Evolutionary conservation across 2,797 vertebrate genomes (phyloP).

Genomic region (Melanotaenia parkinsoni): DNA sequence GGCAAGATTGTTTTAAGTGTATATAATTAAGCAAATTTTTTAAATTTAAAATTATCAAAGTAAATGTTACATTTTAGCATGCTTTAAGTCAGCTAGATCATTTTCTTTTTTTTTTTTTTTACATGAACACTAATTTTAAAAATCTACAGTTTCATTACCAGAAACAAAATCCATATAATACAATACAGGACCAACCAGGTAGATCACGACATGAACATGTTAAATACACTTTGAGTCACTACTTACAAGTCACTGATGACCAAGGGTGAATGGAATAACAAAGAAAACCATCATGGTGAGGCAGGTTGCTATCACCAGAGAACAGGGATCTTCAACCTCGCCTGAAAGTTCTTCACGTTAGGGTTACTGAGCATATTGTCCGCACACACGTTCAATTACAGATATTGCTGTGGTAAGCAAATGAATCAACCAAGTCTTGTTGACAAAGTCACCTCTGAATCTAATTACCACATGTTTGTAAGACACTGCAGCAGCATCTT

Average conservation of each 20-base stretch:
- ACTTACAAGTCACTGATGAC: conserved; percentile 1
- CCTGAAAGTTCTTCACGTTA: conserved; percentile 21
- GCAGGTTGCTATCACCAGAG: conserved; percentile 27
- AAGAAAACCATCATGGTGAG: conserved; percentile 1
- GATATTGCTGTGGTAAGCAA: conserved; percentile 67
- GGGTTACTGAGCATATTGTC: conserved; percentile 21
- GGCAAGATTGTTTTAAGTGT: not conserved
- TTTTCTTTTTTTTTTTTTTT: not conserved
- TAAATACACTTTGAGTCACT: conserved; percentile 18
- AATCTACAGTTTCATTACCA: too few relatives aligned
- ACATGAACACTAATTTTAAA: not conserved
- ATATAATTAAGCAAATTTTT: not conserved
- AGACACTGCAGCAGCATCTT: conserved; percentile 66
- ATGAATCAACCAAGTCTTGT: conserved; percentile 44
- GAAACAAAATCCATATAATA: too few relatives aligned
- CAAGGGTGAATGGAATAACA: conserved; percentile 1
- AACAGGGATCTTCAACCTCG: conserved; percentile 35
- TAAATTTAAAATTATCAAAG: not conserved
- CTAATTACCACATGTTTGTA: conserved; percentile 55
- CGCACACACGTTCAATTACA: conserved; percentile 58
- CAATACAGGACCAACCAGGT: too few relatives aligned
- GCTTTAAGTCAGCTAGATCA: not conserved
- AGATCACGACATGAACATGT: not conserved
- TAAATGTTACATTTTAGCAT: not conserved
- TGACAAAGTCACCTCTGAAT: conserved; percentile 66